Percentiles rank a stretch among this genome's conserved stretches.
Conservation (phyloP, 2,797 vertebrate species). For the Hydrolagus colliei region DNA sequence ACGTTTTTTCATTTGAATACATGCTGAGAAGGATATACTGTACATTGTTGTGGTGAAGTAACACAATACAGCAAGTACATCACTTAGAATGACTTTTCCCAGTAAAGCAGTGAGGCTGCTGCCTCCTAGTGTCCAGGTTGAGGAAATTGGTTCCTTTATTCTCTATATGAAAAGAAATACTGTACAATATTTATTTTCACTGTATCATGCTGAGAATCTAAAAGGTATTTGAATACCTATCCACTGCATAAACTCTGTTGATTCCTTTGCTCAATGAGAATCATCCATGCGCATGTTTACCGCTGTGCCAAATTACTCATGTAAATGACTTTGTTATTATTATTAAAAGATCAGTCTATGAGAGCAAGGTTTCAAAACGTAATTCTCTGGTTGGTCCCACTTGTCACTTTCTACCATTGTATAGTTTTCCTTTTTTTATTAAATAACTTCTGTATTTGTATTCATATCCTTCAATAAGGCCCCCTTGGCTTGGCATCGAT, state of each 20-base stretch:
- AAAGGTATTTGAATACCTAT: too few species aligned
- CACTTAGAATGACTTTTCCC: neutral
- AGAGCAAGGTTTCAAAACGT: neutral
- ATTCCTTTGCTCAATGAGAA: neutral
- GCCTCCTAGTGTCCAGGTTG: neutral
- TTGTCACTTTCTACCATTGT: too few species aligned
- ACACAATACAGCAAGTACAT: neutral
- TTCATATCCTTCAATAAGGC: neutral
- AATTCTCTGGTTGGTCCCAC: neutral
- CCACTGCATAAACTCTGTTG: neutral
- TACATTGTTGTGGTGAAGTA: too few species aligned
- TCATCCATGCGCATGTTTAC: neutral
- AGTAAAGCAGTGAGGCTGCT: neutral
- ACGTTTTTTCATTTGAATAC: too few species aligned
- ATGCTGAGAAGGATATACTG: too few species aligned
- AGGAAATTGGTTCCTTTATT: neutral
- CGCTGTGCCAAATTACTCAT: too few species aligned
- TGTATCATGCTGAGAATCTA: too few species aligned
- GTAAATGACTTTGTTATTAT: neutral
- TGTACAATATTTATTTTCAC: too few species aligned
- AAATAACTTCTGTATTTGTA: neutral
- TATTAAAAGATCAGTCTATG: neutral
- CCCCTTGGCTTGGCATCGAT: neutral
- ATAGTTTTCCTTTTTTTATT: neutral
- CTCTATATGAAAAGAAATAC: too few species aligned